A percentile compares a stretch with the other conserved stretches of the same genome.
Conservation (phyloP, 2,888 invertebrate species). For the Trichogramma evanescens region DNA sequence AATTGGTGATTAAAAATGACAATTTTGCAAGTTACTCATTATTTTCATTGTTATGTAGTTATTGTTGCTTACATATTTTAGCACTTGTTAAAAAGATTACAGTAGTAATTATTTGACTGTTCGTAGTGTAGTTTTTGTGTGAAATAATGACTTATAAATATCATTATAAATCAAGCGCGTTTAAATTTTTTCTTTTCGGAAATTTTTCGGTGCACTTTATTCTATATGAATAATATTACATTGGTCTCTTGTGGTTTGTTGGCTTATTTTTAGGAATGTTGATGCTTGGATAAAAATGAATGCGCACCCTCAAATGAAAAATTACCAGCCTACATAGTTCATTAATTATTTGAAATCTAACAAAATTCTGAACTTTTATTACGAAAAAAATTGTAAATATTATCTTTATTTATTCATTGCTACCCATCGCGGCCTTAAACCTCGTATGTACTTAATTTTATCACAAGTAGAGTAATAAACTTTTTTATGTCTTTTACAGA, state of each 20-base stretch:
- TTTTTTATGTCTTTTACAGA: constrained; percentile 40
- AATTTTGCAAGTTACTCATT: constrained; percentile 15
- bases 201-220: too few relatives aligned
- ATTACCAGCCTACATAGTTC: background rate
- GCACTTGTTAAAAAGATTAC: too few relatives aligned
- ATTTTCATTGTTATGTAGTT: constrained; percentile 3
- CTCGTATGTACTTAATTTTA: background rate
- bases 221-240: too few relatives aligned
- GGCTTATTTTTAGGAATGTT: constrained; percentile 19
- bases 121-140: background rate
- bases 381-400: background rate
- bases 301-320: background rate
- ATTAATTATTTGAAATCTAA: background rate
- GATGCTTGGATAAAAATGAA: constrained; percentile 10
- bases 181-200: too few relatives aligned
- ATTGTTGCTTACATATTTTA: background rate
- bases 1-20: constrained; percentile 12
- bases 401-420: background rate
- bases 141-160: too few relatives aligned
- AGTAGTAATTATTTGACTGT: background rate
- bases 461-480: background rate
- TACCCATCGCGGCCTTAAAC: too few relatives aligned
- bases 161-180: background rate
- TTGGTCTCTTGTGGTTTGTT: constrained; percentile 22
- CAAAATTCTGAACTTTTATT: background rate